Evolutionary conservation across 2,888 invertebrate genomes (phyloP).

Genomic region (Ochropleura leucogaster): DNA sequence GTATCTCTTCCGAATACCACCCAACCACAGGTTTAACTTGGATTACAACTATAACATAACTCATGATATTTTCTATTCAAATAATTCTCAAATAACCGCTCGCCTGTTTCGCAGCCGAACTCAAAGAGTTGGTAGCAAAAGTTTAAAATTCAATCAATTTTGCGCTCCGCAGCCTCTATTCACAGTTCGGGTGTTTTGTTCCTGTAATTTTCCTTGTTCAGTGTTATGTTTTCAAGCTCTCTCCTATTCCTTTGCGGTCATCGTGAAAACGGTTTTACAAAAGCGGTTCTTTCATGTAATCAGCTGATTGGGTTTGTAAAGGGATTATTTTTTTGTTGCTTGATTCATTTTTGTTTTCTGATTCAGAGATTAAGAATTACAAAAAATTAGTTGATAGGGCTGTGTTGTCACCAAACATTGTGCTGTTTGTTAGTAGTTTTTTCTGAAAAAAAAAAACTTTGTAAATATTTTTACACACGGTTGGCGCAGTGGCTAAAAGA

Average conservation of each 20-base stretch:
- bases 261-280: conserved; percentile 46
- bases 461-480: too few relatives aligned
- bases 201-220: conserved; percentile 68
- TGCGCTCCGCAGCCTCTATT: conserved; percentile 72
- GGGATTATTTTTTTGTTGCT: conserved; percentile 1
- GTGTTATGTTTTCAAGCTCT: conserved; percentile 59
- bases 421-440: too few relatives aligned
- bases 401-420: too few relatives aligned
- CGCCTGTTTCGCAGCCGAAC: conserved; percentile 54
- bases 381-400: neutral
- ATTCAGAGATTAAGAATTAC: neutral
- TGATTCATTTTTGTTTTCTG: neutral
- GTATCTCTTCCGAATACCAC: too few relatives aligned
- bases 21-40: neutral
- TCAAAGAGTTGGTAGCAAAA: conserved; percentile 68
- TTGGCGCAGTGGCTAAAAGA: too few relatives aligned
- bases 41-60: too few relatives aligned
- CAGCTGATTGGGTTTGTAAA: conserved; percentile 32
- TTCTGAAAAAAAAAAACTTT: too few relatives aligned
- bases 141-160: conserved; percentile 84
- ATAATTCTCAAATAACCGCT: conserved; percentile 4
- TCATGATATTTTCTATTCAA: neutral
- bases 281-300: conserved; percentile 30
- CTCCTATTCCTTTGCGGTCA: conserved; percentile 55
- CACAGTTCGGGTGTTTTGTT: conserved; percentile 71